Conservation (phyloP, 1,140 invertebrate genomes). For the Scaptomyza graminum region DNA sequence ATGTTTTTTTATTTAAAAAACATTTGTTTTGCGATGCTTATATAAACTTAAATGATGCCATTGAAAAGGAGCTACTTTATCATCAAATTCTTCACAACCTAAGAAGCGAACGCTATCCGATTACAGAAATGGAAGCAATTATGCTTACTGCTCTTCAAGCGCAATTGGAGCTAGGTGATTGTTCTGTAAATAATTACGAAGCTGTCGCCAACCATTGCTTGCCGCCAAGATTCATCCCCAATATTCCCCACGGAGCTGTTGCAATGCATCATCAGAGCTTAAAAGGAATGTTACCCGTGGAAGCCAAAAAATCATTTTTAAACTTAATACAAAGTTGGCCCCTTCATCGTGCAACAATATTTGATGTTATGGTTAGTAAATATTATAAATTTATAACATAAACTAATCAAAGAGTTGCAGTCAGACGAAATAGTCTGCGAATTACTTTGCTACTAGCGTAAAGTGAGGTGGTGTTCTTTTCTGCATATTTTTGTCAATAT, state of each 20-base stretch:
- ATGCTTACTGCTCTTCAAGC: slow-evolving; percentile 97
- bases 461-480: too few species aligned
- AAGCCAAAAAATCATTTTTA: slow-evolving; percentile 96
- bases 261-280: slow-evolving; percentile 94
- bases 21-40: slow-evolving; percentile 95
- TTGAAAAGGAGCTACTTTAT: slow-evolving; percentile 98
- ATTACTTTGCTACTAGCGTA: too few species aligned
- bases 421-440: too few species aligned
- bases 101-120: slow-evolving; percentile 94
- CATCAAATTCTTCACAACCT: slow-evolving; percentile 96
- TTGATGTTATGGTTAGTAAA: slow-evolving; percentile 91
- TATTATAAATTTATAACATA: background rate
- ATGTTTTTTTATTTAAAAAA: slow-evolving; percentile 95
- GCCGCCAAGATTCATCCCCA: slow-evolving; percentile 90
- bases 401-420: too few species aligned
- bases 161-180: slow-evolving; percentile 95
- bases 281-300: slow-evolving; percentile 91
- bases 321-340: slow-evolving; percentile 97
- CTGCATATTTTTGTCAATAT: too few species aligned
- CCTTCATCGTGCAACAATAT: slow-evolving; percentile 95
- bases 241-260: slow-evolving; percentile 90
- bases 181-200: slow-evolving; percentile 89
- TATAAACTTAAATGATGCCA: slow-evolving; percentile 92
- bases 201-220: slow-evolving; percentile 92
- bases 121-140: slow-evolving; percentile 96